These are phyloP conservation scores for Hemicentrotus pulcherrimus DNA, from an alignment of 35 echinoderm and acorn worm species.

Conservation along the genomic window DNA sequence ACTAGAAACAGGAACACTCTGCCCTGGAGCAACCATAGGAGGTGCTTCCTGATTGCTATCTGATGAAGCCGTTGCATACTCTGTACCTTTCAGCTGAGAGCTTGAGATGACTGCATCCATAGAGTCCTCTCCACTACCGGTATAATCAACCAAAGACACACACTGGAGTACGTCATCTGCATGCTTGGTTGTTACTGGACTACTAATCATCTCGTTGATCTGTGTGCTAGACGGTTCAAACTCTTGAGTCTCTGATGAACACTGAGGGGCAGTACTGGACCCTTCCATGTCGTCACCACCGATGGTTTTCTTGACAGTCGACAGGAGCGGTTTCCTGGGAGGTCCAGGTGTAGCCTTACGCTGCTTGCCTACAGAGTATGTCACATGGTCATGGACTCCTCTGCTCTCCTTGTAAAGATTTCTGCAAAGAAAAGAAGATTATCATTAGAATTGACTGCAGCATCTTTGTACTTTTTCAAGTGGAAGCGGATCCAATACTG, in stretches of 20 bases:
- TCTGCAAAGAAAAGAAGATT: conserved; percentile 58
- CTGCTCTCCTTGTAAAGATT: conserved; percentile 90
- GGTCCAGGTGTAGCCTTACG: conserved; percentile 61
- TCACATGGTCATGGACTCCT: conserved; percentile 78
- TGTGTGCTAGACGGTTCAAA: conserved; percentile 15
- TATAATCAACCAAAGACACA: neutral
- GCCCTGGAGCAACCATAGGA: neutral
- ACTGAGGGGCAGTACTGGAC: neutral
- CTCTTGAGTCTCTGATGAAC: neutral
- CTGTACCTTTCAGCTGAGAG: conserved; percentile 22
- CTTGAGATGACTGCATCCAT: conserved; percentile 24
- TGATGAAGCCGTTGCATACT: neutral
- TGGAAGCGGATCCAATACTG: too few relatives aligned
- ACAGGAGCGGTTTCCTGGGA: conserved; percentile 43
- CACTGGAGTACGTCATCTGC: neutral
- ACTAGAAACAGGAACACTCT: neutral
- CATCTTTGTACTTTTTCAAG: too few relatives aligned
- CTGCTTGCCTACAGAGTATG: conserved; percentile 63
- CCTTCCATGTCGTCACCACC: neutral
- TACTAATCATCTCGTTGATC: conserved; percentile 14
- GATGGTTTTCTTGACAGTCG: neutral
- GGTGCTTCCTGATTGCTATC: conserved; percentile 32
- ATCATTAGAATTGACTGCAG: too few relatives aligned
- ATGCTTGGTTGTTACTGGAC: conserved; percentile 21
- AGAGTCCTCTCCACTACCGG: conserved; percentile 34